phyloP scores from a whole-genome alignment of 2,797 vertebrate species.

The Bothrops alternatus region DNA sequence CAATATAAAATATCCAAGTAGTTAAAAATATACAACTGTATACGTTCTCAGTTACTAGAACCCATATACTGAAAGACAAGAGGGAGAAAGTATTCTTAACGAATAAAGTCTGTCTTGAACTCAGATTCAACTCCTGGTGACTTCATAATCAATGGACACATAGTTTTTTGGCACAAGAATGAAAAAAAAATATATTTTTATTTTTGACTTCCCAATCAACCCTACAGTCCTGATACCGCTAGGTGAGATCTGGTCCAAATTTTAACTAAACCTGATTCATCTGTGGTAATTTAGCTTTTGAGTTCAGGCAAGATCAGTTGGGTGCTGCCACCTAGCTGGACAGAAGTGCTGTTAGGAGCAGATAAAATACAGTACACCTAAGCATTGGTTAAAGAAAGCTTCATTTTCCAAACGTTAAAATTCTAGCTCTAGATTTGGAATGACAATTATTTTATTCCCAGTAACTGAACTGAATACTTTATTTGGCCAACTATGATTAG shows the following conservation, averaged over 20 bases:
- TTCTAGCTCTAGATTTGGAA: not conserved
- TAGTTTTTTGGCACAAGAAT: not conserved
- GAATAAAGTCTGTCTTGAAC: not conserved
- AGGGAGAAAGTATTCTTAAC: not conserved
- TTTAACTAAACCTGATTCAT: not conserved
- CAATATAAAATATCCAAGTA: not conserved
- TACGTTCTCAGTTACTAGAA: not conserved
- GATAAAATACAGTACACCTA: not conserved
- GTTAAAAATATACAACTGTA: not conserved
- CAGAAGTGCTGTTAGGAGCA: not conserved
- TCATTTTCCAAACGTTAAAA: not conserved
- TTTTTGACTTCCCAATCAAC: not conserved
- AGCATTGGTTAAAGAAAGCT: not conserved
- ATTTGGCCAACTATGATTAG: not conserved
- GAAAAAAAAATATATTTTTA: not conserved
- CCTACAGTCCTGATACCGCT: not conserved
- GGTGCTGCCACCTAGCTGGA: not conserved
- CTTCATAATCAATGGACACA: not conserved
- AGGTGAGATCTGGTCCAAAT: not conserved
- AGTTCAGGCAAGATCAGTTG: not conserved
- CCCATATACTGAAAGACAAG: not conserved
- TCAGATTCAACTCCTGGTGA: not conserved
- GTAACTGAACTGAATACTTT: not conserved
- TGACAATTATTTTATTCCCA: not conserved
- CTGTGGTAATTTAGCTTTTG: not conserved